phyloP scores from a whole-genome alignment of 2,113 vertebrate species.

The Xenopus laevis region DNA sequence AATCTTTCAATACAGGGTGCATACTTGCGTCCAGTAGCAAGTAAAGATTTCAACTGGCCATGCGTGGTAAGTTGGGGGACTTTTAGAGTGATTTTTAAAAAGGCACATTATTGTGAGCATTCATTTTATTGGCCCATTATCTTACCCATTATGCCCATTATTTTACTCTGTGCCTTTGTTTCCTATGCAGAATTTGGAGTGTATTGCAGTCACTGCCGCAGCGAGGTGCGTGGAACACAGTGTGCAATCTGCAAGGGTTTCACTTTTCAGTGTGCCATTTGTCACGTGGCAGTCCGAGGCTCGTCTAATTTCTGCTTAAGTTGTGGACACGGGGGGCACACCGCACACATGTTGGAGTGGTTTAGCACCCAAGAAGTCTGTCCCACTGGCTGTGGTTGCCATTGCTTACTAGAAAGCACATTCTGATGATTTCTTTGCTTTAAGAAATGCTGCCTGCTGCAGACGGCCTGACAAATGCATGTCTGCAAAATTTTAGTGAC shows the following conservation, averaged over 20 bases:
- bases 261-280: slow-evolving; percentile 95
- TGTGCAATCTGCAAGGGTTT: slow-evolving; percentile 91
- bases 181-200: slow-evolving; percentile 81
- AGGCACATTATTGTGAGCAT: too few species aligned
- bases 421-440: slow-evolving; percentile 67
- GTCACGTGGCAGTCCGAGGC: slow-evolving; percentile 90
- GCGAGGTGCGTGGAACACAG: slow-evolving; percentile 85
- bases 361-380: slow-evolving; percentile 92
- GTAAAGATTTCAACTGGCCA: too few species aligned
- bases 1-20: too few species aligned
- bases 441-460: not conserved
- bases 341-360: slow-evolving; percentile 98
- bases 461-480: not conserved
- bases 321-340: slow-evolving; percentile 93
- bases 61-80: too few species aligned
- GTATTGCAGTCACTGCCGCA: slow-evolving; percentile 94
- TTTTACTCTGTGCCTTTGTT: not conserved
- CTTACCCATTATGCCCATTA: too few species aligned
- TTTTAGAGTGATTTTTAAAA: too few species aligned
- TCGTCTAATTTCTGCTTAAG: slow-evolving; percentile 96
- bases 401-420: slow-evolving; percentile 89
- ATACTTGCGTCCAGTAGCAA: too few species aligned
- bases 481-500: too few species aligned
- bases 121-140: too few species aligned
- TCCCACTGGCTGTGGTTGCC: slow-evolving; percentile 92